A percentile compares a stretch with the other conserved stretches of the same genome.
Evolutionary conservation across 2,113 vertebrate genomes (phyloP).

Genomic region (Sula dactylatra): DNA sequence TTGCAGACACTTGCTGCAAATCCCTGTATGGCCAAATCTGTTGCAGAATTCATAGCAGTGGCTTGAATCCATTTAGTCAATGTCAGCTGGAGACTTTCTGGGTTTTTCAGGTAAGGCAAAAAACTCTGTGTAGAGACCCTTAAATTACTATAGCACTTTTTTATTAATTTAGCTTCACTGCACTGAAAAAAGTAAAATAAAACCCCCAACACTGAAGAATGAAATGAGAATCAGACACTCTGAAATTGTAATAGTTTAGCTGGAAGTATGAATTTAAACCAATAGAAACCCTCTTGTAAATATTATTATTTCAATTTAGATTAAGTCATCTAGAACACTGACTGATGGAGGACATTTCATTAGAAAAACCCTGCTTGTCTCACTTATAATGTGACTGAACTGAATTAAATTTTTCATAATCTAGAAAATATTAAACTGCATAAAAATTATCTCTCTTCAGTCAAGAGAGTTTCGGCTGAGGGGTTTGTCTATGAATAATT

Average conservation of each 20-base stretch:
- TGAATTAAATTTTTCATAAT: slow-evolving; percentile 2
- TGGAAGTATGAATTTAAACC: neutral
- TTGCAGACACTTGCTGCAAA: neutral
- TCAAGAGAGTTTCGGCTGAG: neutral
- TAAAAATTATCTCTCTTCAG: neutral
- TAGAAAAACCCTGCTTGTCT: neutral
- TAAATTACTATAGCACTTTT: neutral
- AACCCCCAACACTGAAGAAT: neutral
- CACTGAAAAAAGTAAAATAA: neutral
- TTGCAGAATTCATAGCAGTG: neutral
- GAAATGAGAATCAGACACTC: neutral
- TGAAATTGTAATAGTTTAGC: neutral
- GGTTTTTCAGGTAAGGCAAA: neutral
- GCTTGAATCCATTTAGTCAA: neutral
- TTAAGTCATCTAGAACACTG: neutral
- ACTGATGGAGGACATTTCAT: neutral
- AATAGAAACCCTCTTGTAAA: neutral
- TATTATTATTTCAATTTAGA: neutral
- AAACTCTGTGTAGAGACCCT: neutral
- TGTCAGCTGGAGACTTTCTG: neutral
- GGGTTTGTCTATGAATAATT: neutral
- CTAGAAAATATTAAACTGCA: neutral
- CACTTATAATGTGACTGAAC: neutral
- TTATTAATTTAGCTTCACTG: neutral
- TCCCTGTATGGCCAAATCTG: neutral